Percentiles rank a stretch among this genome's conserved stretches.
These are phyloP conservation scores for Abrostola tripartita DNA, from an alignment of 2,888 invertebrate genomes.

Conservation along the genomic window DNA sequence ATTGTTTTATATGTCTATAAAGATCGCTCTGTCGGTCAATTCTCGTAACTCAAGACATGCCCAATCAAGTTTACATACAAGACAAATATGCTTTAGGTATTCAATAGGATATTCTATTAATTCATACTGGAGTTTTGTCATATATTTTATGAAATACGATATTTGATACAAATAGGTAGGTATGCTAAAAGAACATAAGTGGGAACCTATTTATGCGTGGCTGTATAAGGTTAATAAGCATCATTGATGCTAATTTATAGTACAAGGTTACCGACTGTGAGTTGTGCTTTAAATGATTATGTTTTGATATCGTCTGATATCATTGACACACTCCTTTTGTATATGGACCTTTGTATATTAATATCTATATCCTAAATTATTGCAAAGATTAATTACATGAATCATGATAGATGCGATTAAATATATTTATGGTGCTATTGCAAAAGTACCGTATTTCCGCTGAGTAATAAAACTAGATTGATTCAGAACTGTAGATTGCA, in stretches of 20 bases:
- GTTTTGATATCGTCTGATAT: conserved; percentile 32
- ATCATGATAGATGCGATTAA: too few relatives aligned
- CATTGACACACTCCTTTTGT: conserved; percentile 25
- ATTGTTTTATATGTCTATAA: too few relatives aligned
- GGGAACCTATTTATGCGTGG: background rate
- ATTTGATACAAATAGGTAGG: too few relatives aligned
- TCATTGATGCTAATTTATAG: background rate
- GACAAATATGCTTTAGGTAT: too few relatives aligned
- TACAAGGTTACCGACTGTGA: conserved; percentile 4
- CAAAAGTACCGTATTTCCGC: conserved; percentile 33
- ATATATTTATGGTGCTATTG: background rate
- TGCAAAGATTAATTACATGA: too few relatives aligned
- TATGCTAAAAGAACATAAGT: too few relatives aligned
- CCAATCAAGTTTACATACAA: too few relatives aligned
- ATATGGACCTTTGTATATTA: conserved; percentile 24
- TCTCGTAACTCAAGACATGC: too few relatives aligned
- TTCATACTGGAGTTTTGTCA: too few relatives aligned
- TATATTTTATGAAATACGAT: too few relatives aligned
- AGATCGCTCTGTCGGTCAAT: too few relatives aligned
- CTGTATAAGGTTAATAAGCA: conserved; percentile 3
- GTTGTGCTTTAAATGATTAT: conserved; percentile 8
- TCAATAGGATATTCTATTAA: too few relatives aligned
- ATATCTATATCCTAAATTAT: conserved; percentile 8
- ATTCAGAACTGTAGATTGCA: background rate
- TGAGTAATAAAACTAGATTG: conserved; percentile 32